Evolutionary conservation across 2,888 invertebrate species (phyloP).

Genomic region (Eubasilissa splendida): DNA sequence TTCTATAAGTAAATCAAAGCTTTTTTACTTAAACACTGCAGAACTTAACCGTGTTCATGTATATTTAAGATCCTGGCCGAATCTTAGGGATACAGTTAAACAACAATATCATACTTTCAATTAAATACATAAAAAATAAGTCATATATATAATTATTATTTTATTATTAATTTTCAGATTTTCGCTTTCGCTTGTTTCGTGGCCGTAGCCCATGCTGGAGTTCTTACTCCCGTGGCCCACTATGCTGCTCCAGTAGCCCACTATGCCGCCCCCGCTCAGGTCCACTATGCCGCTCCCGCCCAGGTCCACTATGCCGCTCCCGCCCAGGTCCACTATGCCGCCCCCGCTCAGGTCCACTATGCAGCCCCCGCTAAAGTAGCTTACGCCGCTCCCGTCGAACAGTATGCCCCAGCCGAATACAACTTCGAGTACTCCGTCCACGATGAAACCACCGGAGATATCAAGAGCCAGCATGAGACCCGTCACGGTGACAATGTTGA

Average conservation of each 20-base stretch:
- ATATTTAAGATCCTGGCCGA: no score
- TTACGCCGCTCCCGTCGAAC: slow-evolving; percentile 30
- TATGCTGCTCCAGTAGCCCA: slow-evolving; percentile 43
- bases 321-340: slow-evolving; percentile 30
- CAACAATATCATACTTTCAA: no score
- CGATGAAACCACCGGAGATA: slow-evolving; percentile 62
- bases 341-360: slow-evolving; percentile 35
- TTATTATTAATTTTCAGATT: slow-evolving; percentile 41
- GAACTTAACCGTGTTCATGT: no score
- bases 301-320: slow-evolving; percentile 50
- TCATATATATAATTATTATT: not conserved
- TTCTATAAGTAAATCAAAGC: no score
- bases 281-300: slow-evolving; percentile 39
- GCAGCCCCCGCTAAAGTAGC: slow-evolving; percentile 49
- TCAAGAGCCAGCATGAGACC: slow-evolving; percentile 68
- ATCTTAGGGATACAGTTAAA: no score
- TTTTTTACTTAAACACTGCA: no score
- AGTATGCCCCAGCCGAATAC: slow-evolving; percentile 39
- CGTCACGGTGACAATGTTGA: slow-evolving; percentile 67
- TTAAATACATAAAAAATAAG: not conserved
- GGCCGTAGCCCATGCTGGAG: slow-evolving; percentile 47
- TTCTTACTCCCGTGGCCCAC: slow-evolving; percentile 38
- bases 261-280: slow-evolving; percentile 44
- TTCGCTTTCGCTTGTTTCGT: slow-evolving; percentile 49
- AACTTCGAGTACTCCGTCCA: slow-evolving; percentile 52